Conservation (phyloP, 2,888 invertebrate species). For the Drosophila melanosoma region DNA sequence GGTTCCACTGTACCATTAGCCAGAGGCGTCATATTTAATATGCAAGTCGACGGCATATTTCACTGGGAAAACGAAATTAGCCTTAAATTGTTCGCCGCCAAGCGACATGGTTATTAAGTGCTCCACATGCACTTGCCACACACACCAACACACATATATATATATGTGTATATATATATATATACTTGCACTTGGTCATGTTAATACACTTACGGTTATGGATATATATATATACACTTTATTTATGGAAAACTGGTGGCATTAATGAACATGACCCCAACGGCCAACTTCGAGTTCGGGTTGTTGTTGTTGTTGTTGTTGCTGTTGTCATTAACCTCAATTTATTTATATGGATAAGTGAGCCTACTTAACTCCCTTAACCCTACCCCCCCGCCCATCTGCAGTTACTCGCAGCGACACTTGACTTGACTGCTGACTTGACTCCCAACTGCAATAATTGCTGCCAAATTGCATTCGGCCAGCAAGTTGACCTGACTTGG, state of each 20-base stretch:
- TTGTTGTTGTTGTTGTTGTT: slow-evolving; percentile 1
- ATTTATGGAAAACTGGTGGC: slow-evolving; percentile 51
- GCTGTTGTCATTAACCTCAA: slow-evolving; percentile 67
- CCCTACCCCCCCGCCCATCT: slow-evolving; percentile 19
- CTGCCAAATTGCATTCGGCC: slow-evolving; percentile 74
- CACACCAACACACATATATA: slow-evolving; percentile 6
- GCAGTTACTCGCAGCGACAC: slow-evolving; percentile 22
- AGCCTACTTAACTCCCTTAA: background rate
- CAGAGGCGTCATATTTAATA: slow-evolving; percentile 58
- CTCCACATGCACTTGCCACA: slow-evolving; percentile 44
- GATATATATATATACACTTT: slow-evolving; percentile 54
- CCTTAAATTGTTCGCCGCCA: slow-evolving; percentile 70
- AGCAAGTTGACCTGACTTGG: slow-evolving; percentile 26
- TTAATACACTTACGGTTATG: slow-evolving; percentile 35
- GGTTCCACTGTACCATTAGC: slow-evolving; percentile 34
- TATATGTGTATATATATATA: slow-evolving; percentile 1
- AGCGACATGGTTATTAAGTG: slow-evolving; percentile 71
- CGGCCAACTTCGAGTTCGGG: slow-evolving; percentile 36
- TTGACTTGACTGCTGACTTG: slow-evolving; percentile 64
- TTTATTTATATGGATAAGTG: slow-evolving; percentile 51
- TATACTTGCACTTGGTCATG: slow-evolving; percentile 20
- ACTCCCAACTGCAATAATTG: slow-evolving; percentile 73
- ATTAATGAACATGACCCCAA: slow-evolving; percentile 57
- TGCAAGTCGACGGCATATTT: slow-evolving; percentile 72
- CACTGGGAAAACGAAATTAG: slow-evolving; percentile 71